These are phyloP conservation scores for Trachelus troglodyta DNA, from an alignment of 2,888 invertebrate species.

Conservation along the genomic window DNA sequence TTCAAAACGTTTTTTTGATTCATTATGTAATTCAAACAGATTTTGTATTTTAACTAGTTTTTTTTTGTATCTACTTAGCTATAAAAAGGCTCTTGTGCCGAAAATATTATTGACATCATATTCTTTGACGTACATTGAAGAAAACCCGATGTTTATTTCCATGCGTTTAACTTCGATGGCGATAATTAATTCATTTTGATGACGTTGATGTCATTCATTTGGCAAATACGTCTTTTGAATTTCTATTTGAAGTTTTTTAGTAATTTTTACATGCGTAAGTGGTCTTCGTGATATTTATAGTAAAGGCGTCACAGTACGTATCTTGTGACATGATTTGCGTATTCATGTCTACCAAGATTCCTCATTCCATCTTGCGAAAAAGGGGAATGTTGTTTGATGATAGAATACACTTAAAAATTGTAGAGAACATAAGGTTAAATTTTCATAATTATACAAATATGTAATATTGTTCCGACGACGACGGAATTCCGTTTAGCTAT, in stretches of 20 bases:
- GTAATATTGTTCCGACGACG: neutral
- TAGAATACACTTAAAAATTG: neutral
- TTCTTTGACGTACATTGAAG: neutral
- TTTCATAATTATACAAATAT: neutral
- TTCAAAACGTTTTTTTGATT: neutral
- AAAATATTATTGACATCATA: neutral
- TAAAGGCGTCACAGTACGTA: neutral
- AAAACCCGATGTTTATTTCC: no score
- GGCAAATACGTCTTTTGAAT: no score
- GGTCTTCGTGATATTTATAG: neutral
- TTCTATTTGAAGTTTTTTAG: no score
- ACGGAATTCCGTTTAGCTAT: constrained; percentile 28
- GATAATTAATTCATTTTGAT: no score
- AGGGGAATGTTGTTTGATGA: neutral
- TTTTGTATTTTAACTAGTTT: no score
- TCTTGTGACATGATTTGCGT: neutral
- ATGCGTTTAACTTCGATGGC: no score
- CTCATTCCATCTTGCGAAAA: neutral
- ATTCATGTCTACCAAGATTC: neutral
- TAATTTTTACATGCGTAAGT: neutral
- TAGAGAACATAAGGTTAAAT: neutral
- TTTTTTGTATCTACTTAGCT: no score
- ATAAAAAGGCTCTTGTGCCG: no score
- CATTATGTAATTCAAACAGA: no score
- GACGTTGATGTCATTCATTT: no score